Evolutionary conservation across 1,140 invertebrate species (phyloP), one percentile per base, ranked within the genome.

Genomic region (Drosophila ercepeae): DNA sequence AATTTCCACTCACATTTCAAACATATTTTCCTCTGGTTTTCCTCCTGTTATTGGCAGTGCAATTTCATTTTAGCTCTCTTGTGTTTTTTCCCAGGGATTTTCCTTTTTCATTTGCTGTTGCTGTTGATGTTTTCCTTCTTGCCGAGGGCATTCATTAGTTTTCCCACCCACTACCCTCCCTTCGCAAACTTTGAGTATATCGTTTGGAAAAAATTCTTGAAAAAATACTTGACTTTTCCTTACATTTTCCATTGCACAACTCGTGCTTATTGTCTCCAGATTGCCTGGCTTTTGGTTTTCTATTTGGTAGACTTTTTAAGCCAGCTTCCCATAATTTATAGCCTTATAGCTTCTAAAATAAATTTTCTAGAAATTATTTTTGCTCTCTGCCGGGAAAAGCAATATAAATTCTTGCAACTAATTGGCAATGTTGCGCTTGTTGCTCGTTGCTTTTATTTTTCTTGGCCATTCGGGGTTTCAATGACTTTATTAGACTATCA

Each of bases 321-420:
- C 60, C 46, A 16, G 34, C 45, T 27, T 16, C n/a, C 61, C 75
- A 65, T 81, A 81, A 86, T 86, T 86, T 86, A 86, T 81, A 50
- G 81, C 67, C 53, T n/a, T n/a, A n/a, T n/a, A n/a, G 68, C 50
- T 54, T 81, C 82, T 74, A 86, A 86, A 77, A 86, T 81, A 86
- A 88, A 86, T 84, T 84, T 84, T 86, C 59, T 41, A 46, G 52
- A 81, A 84, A 84, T 84, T 79, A 84, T 69, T 75, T 78, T 60
- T 42, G 11, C 23, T 23, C 41, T 51, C 54, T 21, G 34, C 60
- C 14, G 1, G 7, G 11, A 9, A 72, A 86, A 81, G 81, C 82
- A 88, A 86, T 86, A 88, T 86, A 86, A 86, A 88, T 86, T 88
- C 81, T 88, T 44, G 44, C 77, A 69, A 68, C 81, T 84, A 84